These are phyloP conservation scores for Sprattus sprattus DNA, from an alignment of 2,113 vertebrate genomes.

Conservation along the genomic window DNA sequence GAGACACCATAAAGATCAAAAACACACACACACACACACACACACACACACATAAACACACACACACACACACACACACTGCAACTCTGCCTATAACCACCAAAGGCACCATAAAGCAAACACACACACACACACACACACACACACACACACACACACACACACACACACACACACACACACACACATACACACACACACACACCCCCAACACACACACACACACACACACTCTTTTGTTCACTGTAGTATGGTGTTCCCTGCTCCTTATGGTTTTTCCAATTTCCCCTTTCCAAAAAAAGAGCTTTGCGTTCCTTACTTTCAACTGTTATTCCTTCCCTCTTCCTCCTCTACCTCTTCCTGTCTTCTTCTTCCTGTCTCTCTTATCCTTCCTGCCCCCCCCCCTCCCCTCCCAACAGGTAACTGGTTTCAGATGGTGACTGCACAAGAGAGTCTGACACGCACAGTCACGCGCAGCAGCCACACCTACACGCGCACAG, in stretches of 20 bases:
- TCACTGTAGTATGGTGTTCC: too few relatives aligned
- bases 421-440: constrained; percentile 99
- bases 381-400: background rate
- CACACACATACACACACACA: too few relatives aligned
- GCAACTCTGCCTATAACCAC: background rate
- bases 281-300: background rate
- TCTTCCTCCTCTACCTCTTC: background rate
- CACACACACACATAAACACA: background rate
- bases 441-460: constrained; percentile 92
- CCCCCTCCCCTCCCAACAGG: constrained; percentile 52
- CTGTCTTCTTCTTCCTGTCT: background rate
- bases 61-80: background rate
- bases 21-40: background rate
- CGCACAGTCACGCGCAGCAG: constrained; percentile 93
- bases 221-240: too few relatives aligned
- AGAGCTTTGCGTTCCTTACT: background rate
- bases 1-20: background rate
- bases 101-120: background rate
- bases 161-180: too few relatives aligned
- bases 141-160: too few relatives aligned
- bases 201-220: too few relatives aligned
- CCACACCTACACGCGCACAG: constrained; percentile 93
- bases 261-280: too few relatives aligned
- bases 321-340: background rate
- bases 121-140: too few relatives aligned